phyloP scores from a whole-genome alignment of 2,888 invertebrate species.

The Hofmannophila pseudospretella region DNA sequence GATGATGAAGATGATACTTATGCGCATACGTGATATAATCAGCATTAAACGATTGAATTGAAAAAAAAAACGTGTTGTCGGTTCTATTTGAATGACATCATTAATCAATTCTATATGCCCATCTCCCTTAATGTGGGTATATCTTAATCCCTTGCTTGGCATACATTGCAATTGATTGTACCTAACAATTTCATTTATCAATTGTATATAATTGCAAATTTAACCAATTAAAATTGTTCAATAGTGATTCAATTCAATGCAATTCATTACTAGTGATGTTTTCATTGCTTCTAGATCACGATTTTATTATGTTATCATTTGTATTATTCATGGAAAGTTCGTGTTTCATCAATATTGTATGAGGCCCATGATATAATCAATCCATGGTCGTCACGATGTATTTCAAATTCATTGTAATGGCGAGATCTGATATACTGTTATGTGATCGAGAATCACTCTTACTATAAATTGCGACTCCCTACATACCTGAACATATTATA shows the following conservation, averaged over 20 bases:
- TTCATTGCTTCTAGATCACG: conserved; percentile 17
- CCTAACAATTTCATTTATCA: conserved; percentile 14
- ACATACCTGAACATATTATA: too few relatives aligned
- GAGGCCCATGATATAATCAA: too few relatives aligned
- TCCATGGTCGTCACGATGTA: too few relatives aligned
- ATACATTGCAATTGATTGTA: conserved; percentile 7
- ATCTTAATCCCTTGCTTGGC: conserved; percentile 21
- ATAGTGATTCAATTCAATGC: conserved; percentile 8
- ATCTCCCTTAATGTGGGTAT: neutral
- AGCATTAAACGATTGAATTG: too few relatives aligned
- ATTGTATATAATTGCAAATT: conserved; percentile 19
- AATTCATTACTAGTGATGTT: conserved; percentile 15
- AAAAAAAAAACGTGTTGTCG: neutral
- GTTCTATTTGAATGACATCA: conserved; percentile 2
- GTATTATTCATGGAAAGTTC: conserved; percentile 11
- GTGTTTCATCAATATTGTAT: conserved; percentile 13
- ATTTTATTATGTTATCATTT: conserved; percentile 16
- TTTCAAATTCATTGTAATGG: too few relatives aligned
- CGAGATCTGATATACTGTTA: too few relatives aligned
- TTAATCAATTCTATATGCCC: neutral
- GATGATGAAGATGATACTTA: too few relatives aligned
- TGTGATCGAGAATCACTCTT: too few relatives aligned
- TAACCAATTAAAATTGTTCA: conserved; percentile 16
- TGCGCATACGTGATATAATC: too few relatives aligned
- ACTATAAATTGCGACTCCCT: too few relatives aligned